Base-by-base conservation (phyloP, 1,140 invertebrate genomes). In the Apis laboriosa region DNA sequence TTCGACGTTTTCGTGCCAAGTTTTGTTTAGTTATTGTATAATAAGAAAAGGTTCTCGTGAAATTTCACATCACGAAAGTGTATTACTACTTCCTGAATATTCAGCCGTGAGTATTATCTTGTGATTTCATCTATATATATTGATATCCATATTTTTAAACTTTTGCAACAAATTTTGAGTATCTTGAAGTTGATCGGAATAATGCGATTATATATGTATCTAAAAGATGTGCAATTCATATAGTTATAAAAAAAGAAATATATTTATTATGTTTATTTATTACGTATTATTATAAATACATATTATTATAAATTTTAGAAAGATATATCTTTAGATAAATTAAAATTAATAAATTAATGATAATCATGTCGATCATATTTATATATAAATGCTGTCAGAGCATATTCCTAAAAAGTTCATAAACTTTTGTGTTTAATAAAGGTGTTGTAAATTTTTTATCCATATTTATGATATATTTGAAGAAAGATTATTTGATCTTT, bases 101-200 rank as follows among this genome's bases (percentile, higher is more conserved):
- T 64, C 49, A 82, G 73, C 34, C 64, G 80, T 82, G 55, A 82
- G 80, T 82, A 82, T 17, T 1, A 53, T 60, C 53, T 60, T 13
- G 21, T 12, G 19, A 53, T 68, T 53, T 60, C 15, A 67, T 34
- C 15, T 68, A 60, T 15, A 68, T 43, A 43, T 21, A n/a, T 24
- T 43, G 17, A 34, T 9, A 68, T 34, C 56, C 28, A 53, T 28
- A 51, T 24, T 34, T 24, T 68, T 56, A 34, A 13, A 58, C 19
- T 53, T 60, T 17, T 13, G 21, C 8, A 28, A 82, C 34, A 74
- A n/a, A 76, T 19, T 9, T 53, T 64, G 55, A 5, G 60, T 13
- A 58, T 60, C 19, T 24, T 19, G 9, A 55, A 71, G 0, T 73
- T 73, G 24, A 55, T 68, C 19, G 21, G 60, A 24, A 21, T n/a